Evolutionary conservation across 2,113 vertebrate species (phyloP).

Genomic region (Turdus rufiventris): DNA sequence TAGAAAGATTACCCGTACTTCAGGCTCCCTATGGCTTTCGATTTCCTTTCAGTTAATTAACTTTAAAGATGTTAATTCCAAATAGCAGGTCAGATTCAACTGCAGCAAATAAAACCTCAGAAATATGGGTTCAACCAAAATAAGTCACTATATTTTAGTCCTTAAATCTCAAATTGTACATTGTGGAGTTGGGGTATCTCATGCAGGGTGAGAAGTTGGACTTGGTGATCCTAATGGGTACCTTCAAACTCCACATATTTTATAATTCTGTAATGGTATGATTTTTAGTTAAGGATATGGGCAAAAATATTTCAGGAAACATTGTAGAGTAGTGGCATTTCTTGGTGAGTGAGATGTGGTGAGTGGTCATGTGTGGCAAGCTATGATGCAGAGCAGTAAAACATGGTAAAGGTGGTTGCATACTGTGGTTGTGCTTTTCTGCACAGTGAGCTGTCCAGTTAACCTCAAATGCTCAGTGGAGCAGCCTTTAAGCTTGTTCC

Average conservation of each 20-base stretch:
- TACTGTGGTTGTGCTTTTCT: not conserved
- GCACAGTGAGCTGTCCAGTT: not conserved
- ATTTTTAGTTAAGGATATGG: not conserved
- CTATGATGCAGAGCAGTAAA: not conserved
- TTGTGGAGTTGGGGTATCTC: not conserved
- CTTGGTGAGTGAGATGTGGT: not conserved
- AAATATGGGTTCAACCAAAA: not conserved
- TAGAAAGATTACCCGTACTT: not conserved
- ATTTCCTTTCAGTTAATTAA: conserved; percentile 2
- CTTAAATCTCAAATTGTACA: not conserved
- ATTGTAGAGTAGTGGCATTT: not conserved
- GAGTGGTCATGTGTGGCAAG: not conserved
- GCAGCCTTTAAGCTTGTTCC: not conserved
- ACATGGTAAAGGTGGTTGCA: not conserved
- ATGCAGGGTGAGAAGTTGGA: not conserved
- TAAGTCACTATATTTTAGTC: not conserved
- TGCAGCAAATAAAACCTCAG: not conserved
- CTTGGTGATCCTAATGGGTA: rapidly evolving
- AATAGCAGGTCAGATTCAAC: not conserved
- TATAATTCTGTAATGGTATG: not conserved
- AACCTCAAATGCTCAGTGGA: not conserved
- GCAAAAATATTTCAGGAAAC: not conserved
- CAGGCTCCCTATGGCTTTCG: not conserved
- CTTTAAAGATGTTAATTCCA: not conserved
- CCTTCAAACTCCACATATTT: not conserved